These are phyloP conservation scores for Myiotriccus ornatus DNA, from an alignment of 2,797 vertebrate genomes.

Conservation along the genomic window DNA sequence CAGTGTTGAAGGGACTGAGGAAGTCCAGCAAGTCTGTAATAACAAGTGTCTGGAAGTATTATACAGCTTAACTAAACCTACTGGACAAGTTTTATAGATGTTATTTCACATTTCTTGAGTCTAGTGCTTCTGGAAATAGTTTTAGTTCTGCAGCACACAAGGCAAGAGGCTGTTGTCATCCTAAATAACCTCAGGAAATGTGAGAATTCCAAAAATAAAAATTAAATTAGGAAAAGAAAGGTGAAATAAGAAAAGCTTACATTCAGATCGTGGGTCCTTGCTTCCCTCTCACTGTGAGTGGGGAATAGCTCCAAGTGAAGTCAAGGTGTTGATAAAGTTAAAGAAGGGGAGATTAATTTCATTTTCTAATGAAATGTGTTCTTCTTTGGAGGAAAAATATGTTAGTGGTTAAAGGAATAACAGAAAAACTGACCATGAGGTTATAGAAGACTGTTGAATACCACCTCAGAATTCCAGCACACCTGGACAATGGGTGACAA, in stretches of 20 bases:
- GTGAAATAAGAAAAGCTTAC: neutral
- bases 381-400: neutral
- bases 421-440: neutral
- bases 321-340: neutral
- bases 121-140: neutral
- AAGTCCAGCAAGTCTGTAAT: neutral
- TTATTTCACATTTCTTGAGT: neutral
- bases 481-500: neutral
- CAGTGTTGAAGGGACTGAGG: neutral
- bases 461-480: neutral
- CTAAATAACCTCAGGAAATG: neutral
- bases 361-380: neutral
- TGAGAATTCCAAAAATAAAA: slow-evolving; percentile 15
- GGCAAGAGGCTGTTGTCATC: neutral
- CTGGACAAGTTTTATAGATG: neutral
- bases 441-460: neutral
- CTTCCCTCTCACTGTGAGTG: neutral
- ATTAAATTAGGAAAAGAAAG: neutral
- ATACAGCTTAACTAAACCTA: neutral
- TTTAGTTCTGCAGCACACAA: neutral
- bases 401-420: neutral
- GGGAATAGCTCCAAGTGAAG: neutral
- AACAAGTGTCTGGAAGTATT: neutral
- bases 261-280: neutral
- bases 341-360: neutral